A percentile compares a stretch with the other conserved stretches of the same genome.
These are phyloP conservation scores for Pseudochirops corinnae DNA, from an alignment of 2,797 vertebrate species.

Conservation along the genomic window DNA sequence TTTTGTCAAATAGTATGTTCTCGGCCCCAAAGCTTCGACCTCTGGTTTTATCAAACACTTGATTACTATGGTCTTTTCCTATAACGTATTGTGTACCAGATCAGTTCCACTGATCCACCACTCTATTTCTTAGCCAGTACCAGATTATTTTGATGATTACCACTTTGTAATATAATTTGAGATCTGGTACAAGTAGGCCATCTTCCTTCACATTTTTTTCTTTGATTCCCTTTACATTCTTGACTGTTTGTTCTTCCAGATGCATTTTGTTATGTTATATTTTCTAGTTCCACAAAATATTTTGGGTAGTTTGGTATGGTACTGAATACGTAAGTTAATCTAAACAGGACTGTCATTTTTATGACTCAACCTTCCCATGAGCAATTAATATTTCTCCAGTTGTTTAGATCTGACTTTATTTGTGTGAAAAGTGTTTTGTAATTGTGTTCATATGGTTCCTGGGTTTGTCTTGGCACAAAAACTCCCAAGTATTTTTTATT, in stretches of 20 bases:
- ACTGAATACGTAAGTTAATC: not conserved
- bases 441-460: not conserved
- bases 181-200: too few relatives aligned
- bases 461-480: not conserved
- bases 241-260: not conserved
- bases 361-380: not conserved
- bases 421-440: not conserved
- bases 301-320: not conserved
- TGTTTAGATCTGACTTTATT: not conserved
- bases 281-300: not conserved
- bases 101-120: not conserved
- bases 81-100: not conserved
- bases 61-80: not conserved
- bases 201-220: too few relatives aligned
- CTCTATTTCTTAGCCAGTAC: not conserved
- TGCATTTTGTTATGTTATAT: not conserved
- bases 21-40: not conserved
- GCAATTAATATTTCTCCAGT: not conserved
- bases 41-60: not conserved
- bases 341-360: not conserved
- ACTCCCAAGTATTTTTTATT: not conserved
- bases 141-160: not conserved
- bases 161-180: not conserved
- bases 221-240: too few relatives aligned
- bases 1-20: not conserved